phyloP scores from a whole-genome alignment of 2,113 vertebrate species.

The Ptilonorhynchus violaceus region DNA sequence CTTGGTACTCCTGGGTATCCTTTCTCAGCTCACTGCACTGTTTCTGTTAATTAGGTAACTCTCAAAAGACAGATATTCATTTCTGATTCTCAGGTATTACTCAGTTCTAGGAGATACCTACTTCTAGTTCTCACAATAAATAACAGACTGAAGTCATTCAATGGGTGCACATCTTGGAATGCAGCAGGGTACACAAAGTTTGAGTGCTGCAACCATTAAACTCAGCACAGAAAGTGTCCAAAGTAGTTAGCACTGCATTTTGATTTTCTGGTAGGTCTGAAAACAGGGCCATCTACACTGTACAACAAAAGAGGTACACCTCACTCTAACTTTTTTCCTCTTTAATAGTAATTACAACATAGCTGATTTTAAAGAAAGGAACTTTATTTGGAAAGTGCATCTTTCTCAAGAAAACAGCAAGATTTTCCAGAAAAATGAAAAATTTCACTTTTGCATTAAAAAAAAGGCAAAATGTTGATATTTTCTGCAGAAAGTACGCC shows the following conservation, averaged over 20 bases:
- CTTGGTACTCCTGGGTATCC: neutral
- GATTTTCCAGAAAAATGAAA: neutral
- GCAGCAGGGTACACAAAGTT: neutral
- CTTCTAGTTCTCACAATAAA: neutral
- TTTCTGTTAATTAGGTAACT: neutral
- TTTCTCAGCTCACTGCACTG: neutral
- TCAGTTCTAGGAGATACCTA: neutral
- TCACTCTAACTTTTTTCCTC: neutral
- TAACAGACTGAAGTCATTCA: neutral
- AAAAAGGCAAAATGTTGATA: neutral
- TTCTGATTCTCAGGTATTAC: neutral
- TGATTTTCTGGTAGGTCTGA: neutral
- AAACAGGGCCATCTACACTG: neutral
- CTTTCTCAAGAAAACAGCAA: neutral
- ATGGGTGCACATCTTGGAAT: neutral
- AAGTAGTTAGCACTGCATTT: neutral
- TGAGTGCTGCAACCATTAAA: neutral
- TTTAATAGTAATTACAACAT: neutral
- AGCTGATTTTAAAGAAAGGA: neutral
- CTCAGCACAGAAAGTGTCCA: neutral
- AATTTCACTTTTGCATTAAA: neutral
- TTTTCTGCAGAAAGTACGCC: neutral
- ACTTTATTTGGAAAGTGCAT: neutral
- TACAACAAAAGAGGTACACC: neutral
- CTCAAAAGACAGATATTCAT: neutral